phyloP scores from a whole-genome alignment of 1,140 invertebrate genomes.

The Araneus ventricosus region DNA sequence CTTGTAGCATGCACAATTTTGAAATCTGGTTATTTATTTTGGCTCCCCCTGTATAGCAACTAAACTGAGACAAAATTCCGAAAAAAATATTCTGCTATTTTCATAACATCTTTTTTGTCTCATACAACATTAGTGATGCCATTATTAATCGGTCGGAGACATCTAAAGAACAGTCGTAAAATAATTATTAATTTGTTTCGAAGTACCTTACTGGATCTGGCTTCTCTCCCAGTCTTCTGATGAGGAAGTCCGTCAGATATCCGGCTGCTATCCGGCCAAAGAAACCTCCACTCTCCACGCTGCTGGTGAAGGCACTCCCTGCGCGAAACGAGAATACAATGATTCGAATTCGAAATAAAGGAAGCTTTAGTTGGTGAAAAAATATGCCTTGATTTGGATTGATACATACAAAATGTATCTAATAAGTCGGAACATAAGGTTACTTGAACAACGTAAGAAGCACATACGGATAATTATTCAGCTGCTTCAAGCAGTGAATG shows the following conservation, averaged over 20 bases:
- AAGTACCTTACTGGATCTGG: constrained; percentile 6
- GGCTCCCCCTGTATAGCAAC: too few relatives aligned
- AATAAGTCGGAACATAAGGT: too few relatives aligned
- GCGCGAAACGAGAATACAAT: neutral
- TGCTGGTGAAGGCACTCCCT: constrained; percentile 81
- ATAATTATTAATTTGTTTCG: neutral
- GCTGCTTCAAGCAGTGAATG: too few relatives aligned
- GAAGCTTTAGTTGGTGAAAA: too few relatives aligned
- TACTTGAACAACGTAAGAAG: too few relatives aligned
- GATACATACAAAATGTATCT: too few relatives aligned
- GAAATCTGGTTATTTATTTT: too few relatives aligned
- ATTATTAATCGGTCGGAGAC: neutral
- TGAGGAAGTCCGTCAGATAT: constrained; percentile 79
- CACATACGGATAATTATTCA: too few relatives aligned
- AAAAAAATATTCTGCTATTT: neutral
- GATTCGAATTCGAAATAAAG: neutral
- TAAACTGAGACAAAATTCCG: neutral
- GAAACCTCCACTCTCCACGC: constrained; percentile 81
- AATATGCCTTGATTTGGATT: too few relatives aligned
- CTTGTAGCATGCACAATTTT: too few relatives aligned
- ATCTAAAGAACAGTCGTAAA: neutral
- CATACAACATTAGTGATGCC: too few relatives aligned
- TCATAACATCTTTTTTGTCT: too few relatives aligned
- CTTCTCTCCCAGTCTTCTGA: neutral
- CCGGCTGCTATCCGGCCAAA: constrained; percentile 81